Percentiles rank a stretch among this genome's conserved stretches.
phyloP scores from a whole-genome alignment of 2,888 invertebrate genomes.

The Coelopa pilipes region DNA sequence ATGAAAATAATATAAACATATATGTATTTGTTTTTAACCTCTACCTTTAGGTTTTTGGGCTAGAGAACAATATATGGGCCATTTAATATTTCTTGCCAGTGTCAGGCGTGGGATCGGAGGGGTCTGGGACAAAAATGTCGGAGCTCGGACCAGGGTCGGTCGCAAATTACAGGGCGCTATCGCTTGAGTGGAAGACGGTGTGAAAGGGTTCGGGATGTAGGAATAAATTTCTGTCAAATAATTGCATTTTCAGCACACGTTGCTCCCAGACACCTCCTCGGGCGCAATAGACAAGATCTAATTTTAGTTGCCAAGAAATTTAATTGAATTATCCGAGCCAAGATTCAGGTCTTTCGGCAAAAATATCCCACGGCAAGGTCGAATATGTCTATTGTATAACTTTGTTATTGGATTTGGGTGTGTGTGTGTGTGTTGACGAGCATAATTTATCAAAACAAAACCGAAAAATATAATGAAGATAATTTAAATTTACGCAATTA shows the following conservation, averaged over 20 bases:
- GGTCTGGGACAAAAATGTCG: background rate
- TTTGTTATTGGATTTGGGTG: background rate
- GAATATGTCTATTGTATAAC: background rate
- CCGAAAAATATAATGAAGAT: background rate
- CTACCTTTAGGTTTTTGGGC: background rate
- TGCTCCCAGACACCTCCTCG: too few relatives aligned
- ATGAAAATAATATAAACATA: background rate
- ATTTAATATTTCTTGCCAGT: background rate
- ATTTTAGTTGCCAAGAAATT: background rate
- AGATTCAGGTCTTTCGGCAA: conserved; percentile 10
- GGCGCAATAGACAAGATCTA: too few relatives aligned
- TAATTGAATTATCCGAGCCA: background rate
- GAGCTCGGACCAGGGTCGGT: background rate
- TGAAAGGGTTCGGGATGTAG: too few relatives aligned
- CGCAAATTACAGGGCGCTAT: too few relatives aligned
- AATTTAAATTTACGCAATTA: conserved; percentile 20
- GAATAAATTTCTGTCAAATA: too few relatives aligned
- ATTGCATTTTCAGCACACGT: too few relatives aligned
- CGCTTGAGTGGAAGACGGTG: too few relatives aligned
- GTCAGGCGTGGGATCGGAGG: background rate
- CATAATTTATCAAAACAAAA: conserved; percentile 10
- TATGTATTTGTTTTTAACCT: background rate
- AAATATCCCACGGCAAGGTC: conserved; percentile 10
- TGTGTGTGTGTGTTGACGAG: too few relatives aligned
- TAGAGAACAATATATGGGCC: background rate